Base-by-base conservation (phyloP, 1,140 invertebrate genomes). In the Drosophila pallidifrons region DNA sequence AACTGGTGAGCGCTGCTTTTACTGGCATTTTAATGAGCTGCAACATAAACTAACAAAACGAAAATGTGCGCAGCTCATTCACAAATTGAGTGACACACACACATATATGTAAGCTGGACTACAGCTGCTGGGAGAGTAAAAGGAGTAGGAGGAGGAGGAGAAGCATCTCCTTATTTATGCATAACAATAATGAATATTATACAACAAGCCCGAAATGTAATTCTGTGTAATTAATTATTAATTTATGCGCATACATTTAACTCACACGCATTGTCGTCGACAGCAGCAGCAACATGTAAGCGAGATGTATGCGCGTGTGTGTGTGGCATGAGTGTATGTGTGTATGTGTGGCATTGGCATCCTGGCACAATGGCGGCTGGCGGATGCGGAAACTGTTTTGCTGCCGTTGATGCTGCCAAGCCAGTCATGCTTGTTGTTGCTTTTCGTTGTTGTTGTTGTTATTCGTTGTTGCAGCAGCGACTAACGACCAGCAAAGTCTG, bases 101-200 rank as follows among this genome's bases (percentile, higher is more conserved):
- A 4, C 20, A 3, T 25, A 25, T 25, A 25, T 25, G 20, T 25
- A 16, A 51, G 41, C 35, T 41, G 63, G 28, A 55, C 32, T 20
- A 32, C 32, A 32, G 13, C 25, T 46, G 45, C 3, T 20, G 43
- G 41, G 16, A 32, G 43, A 16, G 55, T 10, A 8, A 11, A 20
- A 32, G 43, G 13, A 25, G 20, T 25, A 25, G 51, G 49, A 38
- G 58, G 52, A 78, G 81, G 10, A 11, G 47, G 0, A 28, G 11
- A 11, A 47, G 38, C 38, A 65, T 83, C 87, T 79, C 86, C 86
- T 91, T 91, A 91, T 91, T 91, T 91, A 91, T 91, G 90, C 90
- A 91, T 91, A 91, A 91, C 90, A 91, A 91, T 91, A 91, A 91
- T 91, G 90, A 91, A 91, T 91, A 91, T 91, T 91, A 91, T 90